Evolutionary conservation across 30 jellyfish, hydroid and myxozoan species (phyloP).

Genomic region (Calvadosia cruxmelitensis): DNA sequence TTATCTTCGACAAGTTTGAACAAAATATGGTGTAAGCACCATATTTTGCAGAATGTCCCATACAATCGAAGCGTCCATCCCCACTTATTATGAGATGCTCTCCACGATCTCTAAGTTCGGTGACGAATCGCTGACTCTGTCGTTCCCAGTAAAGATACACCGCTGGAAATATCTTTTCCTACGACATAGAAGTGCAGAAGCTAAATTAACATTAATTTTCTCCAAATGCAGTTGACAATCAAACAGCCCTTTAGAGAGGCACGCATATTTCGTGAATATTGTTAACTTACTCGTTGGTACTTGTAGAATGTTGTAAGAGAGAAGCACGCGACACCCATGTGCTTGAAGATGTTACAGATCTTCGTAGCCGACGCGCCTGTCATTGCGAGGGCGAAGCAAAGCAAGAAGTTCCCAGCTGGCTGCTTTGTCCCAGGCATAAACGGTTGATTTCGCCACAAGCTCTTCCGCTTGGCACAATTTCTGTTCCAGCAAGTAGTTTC

Average conservation of each 20-base stretch:
- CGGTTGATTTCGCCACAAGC: conserved; percentile 34
- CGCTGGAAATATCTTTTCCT: conserved; percentile 21
- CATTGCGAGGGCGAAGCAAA: conserved; percentile 5
- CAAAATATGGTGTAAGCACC: conserved; percentile 36
- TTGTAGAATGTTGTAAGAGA: conserved; percentile 26
- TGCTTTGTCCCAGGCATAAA: conserved; percentile 15
- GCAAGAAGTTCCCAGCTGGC: conserved; percentile 40
- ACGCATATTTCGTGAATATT: no score
- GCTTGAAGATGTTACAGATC: conserved; percentile 6
- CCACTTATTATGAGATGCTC: conserved; percentile 15
- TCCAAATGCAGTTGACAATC: no score
- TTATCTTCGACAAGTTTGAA: conserved; percentile 9
- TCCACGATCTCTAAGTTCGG: not conserved
- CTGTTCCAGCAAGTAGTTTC: conserved; percentile 5
- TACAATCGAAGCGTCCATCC: conserved; percentile 53
- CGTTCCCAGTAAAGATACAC: conserved; percentile 14
- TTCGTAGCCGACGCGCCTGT: conserved; percentile 27
- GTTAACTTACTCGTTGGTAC: conserved; percentile 27
- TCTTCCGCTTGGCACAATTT: conserved; percentile 7
- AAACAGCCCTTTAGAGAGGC: no score
- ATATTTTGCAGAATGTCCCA: conserved; percentile 52
- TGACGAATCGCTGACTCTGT: conserved; percentile 9
- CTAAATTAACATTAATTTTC: no score
- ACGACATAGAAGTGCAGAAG: no score
- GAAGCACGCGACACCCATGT: conserved; percentile 8